Base-by-base conservation (phyloP, 2,797 vertebrate genomes). In the Clarias pachynema region DNA sequence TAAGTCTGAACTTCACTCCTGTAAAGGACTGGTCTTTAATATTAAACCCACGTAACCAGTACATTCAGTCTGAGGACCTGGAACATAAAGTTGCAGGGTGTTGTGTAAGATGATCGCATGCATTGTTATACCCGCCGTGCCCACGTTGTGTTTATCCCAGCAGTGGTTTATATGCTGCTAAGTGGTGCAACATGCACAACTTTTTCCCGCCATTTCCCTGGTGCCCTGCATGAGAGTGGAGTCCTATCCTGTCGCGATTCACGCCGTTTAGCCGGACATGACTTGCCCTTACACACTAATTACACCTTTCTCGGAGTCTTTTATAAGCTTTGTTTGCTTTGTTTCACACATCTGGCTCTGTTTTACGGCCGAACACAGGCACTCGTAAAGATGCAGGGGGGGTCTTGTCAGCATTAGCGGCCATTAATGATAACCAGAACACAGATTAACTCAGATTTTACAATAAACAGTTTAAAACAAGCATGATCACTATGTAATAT, bases 271-370 rank as follows among this genome's bases (percentile, higher is more conserved):
- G 92, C 92, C 92, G 87, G 90, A 89, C 85, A 59, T 88, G 92
- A 90, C 88, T 86, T 92, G 84, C 83, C 90, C 91, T 94, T 92
- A 92, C 94, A 90, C 91, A 94, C 92, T 94, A 93, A 91, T 93
- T 90, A 94, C 91, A 93, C 93, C 93, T 94, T 94, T 94, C 93
- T 93, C 92, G 68, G 79, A 65, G 82, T 87, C 84, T 85, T 89
- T 89, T 87, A 88, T 86, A 70, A 78, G 86, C 68, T 31, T 91
- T 93, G 92, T 94, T 92, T 94, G 93, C 95, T 88, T 94, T 87
- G 94, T 92, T 92, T 90, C 89, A 91, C 93, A 93, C 93, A 94
- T 95, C 93, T 95, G 94, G 94, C 89, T 93, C 93, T 93, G 93
- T 95, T 95, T 53, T 95, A 95, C 91, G 86, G 87, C 88, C 85